A percentile compares a stretch with the other conserved stretches of the same genome.
These are phyloP conservation scores for Spermophilus dauricus DNA, from an alignment of 2,113 vertebrate genomes.

Conservation along the genomic window DNA sequence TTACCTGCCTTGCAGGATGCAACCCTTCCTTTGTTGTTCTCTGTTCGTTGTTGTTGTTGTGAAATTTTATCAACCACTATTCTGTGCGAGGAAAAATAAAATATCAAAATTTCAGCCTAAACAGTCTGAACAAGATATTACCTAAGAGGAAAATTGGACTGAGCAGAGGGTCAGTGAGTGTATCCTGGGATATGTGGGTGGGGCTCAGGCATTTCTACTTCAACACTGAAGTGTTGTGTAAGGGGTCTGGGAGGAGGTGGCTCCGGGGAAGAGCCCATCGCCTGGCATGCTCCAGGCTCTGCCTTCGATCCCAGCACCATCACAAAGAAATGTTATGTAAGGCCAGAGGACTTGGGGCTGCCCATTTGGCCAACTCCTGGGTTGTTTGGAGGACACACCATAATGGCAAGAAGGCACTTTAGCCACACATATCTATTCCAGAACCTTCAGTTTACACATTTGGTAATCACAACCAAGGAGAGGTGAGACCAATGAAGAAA, in stretches of 20 bases:
- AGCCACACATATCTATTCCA: background rate
- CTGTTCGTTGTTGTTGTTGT: background rate
- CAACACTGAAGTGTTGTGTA: background rate
- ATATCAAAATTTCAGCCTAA: background rate
- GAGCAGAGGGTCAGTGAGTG: background rate
- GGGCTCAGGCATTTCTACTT: background rate
- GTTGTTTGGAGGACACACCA: background rate
- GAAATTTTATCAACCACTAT: background rate
- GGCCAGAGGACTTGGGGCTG: background rate
- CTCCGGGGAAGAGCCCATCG: too few species aligned
- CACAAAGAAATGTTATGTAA: background rate
- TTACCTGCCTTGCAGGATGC: background rate
- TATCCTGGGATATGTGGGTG: background rate
- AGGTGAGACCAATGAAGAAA: background rate
- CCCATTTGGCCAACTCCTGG: background rate
- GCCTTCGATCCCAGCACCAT: too few species aligned
- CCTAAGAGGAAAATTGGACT: background rate
- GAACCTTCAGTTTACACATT: conserved; percentile 7
- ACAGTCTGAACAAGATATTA: background rate
- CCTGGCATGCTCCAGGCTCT: too few species aligned
- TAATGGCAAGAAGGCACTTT: background rate
- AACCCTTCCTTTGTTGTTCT: background rate
- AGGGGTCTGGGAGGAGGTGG: too few species aligned
- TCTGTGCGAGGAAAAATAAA: background rate
- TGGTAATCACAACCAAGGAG: background rate